Conservation (phyloP, 2,797 vertebrate species). For the Ambastaia sidthimunki region DNA sequence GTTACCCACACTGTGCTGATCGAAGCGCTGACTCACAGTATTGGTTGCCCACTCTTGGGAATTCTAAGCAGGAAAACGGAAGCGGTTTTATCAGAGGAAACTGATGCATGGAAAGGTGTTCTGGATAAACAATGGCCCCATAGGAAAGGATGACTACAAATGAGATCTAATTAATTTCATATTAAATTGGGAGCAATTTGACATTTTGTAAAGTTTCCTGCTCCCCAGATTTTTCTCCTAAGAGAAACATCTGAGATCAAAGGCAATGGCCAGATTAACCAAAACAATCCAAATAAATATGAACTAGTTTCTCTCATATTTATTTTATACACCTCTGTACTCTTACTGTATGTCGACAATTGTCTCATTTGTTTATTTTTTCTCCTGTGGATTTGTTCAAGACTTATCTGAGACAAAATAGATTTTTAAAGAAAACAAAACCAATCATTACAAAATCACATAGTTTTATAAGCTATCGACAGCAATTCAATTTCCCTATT, state of each 20-base stretch:
- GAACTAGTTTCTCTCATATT: too few species aligned
- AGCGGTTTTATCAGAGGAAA: slow-evolving; percentile 59
- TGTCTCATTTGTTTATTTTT: too few species aligned
- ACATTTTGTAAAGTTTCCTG: neutral
- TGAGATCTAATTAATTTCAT: neutral
- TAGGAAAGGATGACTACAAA: neutral
- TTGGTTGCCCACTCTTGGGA: slow-evolving; percentile 65
- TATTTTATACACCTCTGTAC: too few species aligned
- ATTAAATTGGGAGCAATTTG: neutral
- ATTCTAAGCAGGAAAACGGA: slow-evolving; percentile 43
- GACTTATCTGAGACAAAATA: neutral
- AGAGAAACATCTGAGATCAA: neutral
- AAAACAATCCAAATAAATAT: too few species aligned
- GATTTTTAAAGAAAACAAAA: neutral
- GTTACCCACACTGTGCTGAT: slow-evolving; percentile 67
- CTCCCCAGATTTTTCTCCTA: neutral
- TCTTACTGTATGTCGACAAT: too few species aligned
- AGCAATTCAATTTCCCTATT: neutral
- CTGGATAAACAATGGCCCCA: slow-evolving; percentile 10
- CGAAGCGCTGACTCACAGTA: slow-evolving; percentile 71
- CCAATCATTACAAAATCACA: neutral
- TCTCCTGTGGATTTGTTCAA: neutral
- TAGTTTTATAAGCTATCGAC: too few species aligned
- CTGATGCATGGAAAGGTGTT: slow-evolving; percentile 37
- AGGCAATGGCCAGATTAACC: too few species aligned